Evolutionary conservation across 2,113 vertebrate genomes (phyloP).

Genomic region (Macrotis lagotis): DNA sequence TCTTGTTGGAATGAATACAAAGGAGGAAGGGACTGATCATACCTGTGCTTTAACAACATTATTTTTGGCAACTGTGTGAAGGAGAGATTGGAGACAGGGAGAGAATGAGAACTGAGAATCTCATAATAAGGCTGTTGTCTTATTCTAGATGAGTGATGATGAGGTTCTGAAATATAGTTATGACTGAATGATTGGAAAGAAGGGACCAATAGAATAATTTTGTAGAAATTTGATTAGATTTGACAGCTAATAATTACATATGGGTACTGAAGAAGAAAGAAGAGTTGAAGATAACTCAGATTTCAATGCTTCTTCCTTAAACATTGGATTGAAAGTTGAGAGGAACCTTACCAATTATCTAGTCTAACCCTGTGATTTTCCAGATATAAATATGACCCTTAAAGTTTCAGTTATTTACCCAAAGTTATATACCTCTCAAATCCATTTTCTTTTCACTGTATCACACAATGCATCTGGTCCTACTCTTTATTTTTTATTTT

Average conservation of each 20-base stretch:
- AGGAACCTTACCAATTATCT: background rate
- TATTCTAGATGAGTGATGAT: background rate
- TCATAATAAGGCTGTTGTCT: background rate
- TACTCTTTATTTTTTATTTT: background rate
- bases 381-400: background rate
- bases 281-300: background rate
- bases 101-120: background rate
- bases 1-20: background rate
- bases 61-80: background rate
- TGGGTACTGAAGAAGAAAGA: background rate
- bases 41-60: background rate
- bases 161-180: background rate
- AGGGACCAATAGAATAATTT: background rate
- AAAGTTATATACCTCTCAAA: background rate
- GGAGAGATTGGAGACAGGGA: background rate
- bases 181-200: background rate
- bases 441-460: background rate
- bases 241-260: background rate
- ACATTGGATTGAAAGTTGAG: background rate
- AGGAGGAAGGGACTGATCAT: background rate
- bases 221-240: background rate
- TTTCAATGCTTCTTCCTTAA: background rate
- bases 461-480: background rate
- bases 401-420: background rate
- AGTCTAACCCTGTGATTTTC: background rate